Evolutionary conservation across 2,797 vertebrate species (phyloP), one percentile per base, ranked within the genome.

Genomic region (Acanthiza pusilla): DNA sequence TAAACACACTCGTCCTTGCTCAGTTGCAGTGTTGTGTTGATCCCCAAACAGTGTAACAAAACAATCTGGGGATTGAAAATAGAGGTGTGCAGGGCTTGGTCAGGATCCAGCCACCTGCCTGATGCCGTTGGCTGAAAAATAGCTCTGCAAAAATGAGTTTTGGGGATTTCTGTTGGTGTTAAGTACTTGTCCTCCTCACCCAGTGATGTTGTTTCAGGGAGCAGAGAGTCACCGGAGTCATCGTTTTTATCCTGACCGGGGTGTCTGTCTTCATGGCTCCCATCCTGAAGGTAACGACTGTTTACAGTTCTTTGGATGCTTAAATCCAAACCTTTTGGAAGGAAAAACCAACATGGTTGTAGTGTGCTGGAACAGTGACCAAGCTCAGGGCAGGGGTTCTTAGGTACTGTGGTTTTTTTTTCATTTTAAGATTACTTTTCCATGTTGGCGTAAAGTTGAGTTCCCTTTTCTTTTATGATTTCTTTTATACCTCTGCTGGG

Each of bases 181-280:
- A 42, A 51, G 66, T 38, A 6, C 53, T 17, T 58, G 6, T 36
- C 60, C 16, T 68, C 48, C 54, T 97, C 91, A 97, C 84, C 72
- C 60, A 34, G 84, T 95, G 84, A 15, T 97, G 91, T 91, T 71
- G 25, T 97, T 98, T 74, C 97, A 99, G 99, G 97, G 99, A 99
- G 97, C 99, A 99, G 97, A 98, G 99, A 93, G 98, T 99, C 83
- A 99, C 99, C 2, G 99, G 99, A 55, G 95, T 99, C 60, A 97
- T 92, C 5, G 99, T 99, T 57, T 99, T 99, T 97, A 96, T 99
- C 94, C 98, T 99, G 93, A 99, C 99, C 0, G 99, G 99, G 30
- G 97, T 99, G 30, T 99, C 99, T 36, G 99, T 99, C 63, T 99
- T 99, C 50, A 99, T 99, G 99, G 98, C 99, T 97, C 99, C 99